phyloP scores from a whole-genome alignment of 2,797 vertebrate genomes.

The Microcaecilia unicolor region DNA sequence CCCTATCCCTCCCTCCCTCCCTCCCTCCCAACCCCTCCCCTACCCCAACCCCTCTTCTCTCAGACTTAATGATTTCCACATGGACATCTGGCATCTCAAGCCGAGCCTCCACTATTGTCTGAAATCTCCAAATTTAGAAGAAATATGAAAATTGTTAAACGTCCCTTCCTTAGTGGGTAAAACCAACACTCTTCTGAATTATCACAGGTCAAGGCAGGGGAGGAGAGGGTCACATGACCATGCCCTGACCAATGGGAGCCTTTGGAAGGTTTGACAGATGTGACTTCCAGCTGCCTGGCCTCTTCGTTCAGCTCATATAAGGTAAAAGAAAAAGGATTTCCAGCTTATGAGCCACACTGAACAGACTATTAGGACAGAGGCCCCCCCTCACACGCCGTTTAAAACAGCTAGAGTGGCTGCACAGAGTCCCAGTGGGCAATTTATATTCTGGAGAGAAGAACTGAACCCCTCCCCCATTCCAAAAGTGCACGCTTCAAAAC shows the following conservation, averaged over 20 bases:
- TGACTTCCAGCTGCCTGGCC: slow-evolving; percentile 49
- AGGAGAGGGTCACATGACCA: slow-evolving; percentile 47
- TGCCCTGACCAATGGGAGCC: slow-evolving; percentile 61
- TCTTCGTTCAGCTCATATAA: slow-evolving; percentile 82
- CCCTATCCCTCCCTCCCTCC: slow-evolving; percentile 30
- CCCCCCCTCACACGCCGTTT: slow-evolving; percentile 35
- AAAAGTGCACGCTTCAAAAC: not conserved
- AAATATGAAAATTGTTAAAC: slow-evolving; percentile 93
- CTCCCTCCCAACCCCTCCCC: too few species aligned
- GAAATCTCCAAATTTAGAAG: slow-evolving; percentile 96
- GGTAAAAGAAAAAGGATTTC: slow-evolving; percentile 73
- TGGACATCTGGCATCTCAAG: slow-evolving; percentile 66
- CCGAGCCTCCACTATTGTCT: slow-evolving; percentile 77
- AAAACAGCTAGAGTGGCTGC: slow-evolving; percentile 22
- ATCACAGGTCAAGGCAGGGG: slow-evolving; percentile 58
- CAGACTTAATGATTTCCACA: slow-evolving; percentile 75
- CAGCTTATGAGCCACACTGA: slow-evolving; percentile 33
- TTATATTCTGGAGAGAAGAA: slow-evolving; percentile 10
- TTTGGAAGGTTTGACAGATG: slow-evolving; percentile 46
- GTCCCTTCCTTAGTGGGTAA: slow-evolving; percentile 81
- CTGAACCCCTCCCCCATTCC: slow-evolving; percentile 5
- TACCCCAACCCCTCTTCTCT: slow-evolving; percentile 44
- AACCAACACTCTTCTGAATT: slow-evolving; percentile 51
- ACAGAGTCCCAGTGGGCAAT: slow-evolving; percentile 8
- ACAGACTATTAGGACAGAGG: slow-evolving; percentile 31